Evolutionary conservation across 2,113 vertebrate species (phyloP).

Genomic region (Mystacornis crossleyi): DNA sequence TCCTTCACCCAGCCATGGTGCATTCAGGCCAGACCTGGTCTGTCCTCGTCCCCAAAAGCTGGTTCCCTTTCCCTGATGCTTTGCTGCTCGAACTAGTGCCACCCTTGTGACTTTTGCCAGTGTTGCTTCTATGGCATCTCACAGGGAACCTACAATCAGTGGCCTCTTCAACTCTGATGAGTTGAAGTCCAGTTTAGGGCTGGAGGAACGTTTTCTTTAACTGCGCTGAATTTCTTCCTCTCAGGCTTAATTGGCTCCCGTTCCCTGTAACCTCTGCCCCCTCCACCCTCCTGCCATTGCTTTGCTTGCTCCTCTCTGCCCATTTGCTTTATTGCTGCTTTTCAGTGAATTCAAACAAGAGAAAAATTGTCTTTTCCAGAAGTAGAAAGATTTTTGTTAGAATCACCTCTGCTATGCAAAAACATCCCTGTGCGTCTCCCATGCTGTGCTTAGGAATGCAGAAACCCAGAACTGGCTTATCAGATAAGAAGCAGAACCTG

Average conservation of each 20-base stretch:
- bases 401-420: background rate
- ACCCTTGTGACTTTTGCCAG: background rate
- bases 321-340: background rate
- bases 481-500: background rate
- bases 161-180: background rate
- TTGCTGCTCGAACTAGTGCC: background rate
- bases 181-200: background rate
- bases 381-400: background rate
- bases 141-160: fast-evolving
- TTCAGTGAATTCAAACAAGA: background rate
- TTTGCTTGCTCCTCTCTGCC: background rate
- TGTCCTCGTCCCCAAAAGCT: background rate
- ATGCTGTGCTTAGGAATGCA: fast-evolving
- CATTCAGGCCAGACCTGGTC: background rate
- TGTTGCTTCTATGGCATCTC: fast-evolving
- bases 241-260: background rate
- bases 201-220: background rate
- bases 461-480: background rate
- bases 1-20: fast-evolving
- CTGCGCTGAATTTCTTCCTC: background rate
- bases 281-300: background rate
- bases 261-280: background rate
- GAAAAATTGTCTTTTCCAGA: background rate
- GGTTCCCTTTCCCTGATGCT: background rate
- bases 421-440: fast-evolving